phyloP scores from a whole-genome alignment of 2,888 invertebrate species.

The Plebejus anna region DNA sequence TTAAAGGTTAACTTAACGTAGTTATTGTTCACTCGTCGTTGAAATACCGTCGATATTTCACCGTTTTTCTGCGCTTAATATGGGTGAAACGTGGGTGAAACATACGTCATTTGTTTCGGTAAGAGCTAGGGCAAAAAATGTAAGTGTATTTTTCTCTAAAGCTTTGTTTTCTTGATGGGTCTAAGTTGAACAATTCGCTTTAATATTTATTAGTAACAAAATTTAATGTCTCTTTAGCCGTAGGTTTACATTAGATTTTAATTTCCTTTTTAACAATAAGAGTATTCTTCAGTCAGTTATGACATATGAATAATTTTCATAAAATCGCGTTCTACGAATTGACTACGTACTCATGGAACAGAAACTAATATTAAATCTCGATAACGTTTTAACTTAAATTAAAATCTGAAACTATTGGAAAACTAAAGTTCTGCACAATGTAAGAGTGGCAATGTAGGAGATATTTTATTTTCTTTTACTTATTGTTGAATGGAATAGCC shows the following conservation, averaged over 20 bases:
- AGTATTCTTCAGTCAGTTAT: not conserved
- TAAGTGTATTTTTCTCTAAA: not conserved
- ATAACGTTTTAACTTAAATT: not conserved
- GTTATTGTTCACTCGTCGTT: conserved; percentile 25
- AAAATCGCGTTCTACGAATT: not conserved
- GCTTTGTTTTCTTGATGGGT: not conserved
- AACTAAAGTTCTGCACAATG: not conserved
- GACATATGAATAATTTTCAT: not conserved
- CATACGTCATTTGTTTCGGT: conserved; percentile 5
- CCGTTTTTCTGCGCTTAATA: conserved; percentile 6
- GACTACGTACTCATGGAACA: not conserved
- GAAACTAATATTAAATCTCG: conserved; percentile 1
- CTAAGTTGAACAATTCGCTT: not conserved
- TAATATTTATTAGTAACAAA: not conserved
- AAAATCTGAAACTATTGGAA: conserved; percentile 24
- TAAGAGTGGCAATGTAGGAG: not conserved
- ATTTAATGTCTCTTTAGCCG: not conserved
- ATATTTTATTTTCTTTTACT: not conserved
- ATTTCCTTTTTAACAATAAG: not conserved
- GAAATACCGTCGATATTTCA: conserved; percentile 16
- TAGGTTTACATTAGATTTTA: not conserved
- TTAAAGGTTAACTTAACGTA: conserved; percentile 54
- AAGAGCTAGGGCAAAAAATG: not conserved
- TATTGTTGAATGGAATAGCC: not conserved
- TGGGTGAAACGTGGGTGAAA: conserved; percentile 2